Evolutionary conservation across 2,888 invertebrate genomes (phyloP), one percentile per base, ranked within the genome.

Genomic region (Cenopis cana): DNA sequence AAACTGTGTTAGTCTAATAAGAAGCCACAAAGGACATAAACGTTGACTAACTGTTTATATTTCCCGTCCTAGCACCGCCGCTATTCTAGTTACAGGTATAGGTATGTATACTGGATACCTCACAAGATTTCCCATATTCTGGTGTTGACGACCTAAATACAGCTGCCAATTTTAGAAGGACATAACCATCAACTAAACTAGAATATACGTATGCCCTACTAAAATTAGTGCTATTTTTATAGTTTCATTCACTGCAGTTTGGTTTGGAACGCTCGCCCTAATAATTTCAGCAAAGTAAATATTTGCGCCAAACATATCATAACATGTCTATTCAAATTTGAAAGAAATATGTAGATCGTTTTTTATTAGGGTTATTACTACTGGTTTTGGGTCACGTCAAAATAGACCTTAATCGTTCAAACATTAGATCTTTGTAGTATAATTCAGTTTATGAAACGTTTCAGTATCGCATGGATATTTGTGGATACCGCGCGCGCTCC

Each of bases 221-320:
- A 2, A 18, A 5, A 10, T 50, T 11, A 0, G 5, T 18, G n/a
- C 14, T 61, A 38, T 52, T 33, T 33, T 33, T 5, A 33, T 33
- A 33, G 73, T 41, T 33, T 36, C 66, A 36, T 67, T 62, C 56
- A 52, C 55, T 57, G 38, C 68, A 64, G 64, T 65, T 49, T 52
- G 41, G 64, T 65, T 49, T 52, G 41, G 18, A 24, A 20, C 14
- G 33, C 33, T 33, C 62, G 69, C 65, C 36, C 38, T 56, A 61
- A 73, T 67, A 65, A 60, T 66, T 33, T 66, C 62, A 67, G 41
- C 67, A 70, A 66, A 70, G 71, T 69, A 75, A 79, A 76, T 77
- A 75, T 76, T 77, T 73, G 69, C 67, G 64, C 62, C 55, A 56
- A 75, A 73, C 68, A 72, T 62, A 75, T 78, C 77, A 78, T 73